Evolutionary conservation across 2,888 invertebrate species (phyloP).

Genomic region (Andrena haemorrhoa): DNA sequence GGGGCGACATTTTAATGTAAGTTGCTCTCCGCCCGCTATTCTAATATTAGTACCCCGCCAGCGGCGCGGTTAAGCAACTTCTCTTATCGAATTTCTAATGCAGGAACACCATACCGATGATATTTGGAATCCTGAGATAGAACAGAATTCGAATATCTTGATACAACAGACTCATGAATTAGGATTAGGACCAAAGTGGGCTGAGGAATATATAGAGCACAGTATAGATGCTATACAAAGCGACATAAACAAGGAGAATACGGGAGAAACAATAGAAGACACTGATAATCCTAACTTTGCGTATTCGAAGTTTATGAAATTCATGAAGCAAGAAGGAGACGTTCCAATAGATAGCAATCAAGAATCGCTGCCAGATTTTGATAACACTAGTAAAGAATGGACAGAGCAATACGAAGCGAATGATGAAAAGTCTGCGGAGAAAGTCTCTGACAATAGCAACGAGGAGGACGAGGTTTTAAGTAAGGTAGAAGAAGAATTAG

Average conservation of each 20-base stretch:
- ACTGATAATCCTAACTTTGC: conserved; percentile 89
- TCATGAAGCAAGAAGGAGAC: conserved; percentile 92
- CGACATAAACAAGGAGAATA: conserved; percentile 74
- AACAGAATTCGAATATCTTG: conserved; percentile 62
- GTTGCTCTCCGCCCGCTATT: conserved; percentile 47
- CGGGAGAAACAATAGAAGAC: conserved; percentile 70
- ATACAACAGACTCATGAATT: conserved; percentile 83
- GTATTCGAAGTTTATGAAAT: conserved; percentile 93
- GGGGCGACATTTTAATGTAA: conserved; percentile 81
- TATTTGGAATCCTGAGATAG: conserved; percentile 85
- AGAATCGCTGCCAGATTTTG: conserved; percentile 81
- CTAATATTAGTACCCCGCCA: no score
- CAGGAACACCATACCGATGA: conserved; percentile 83
- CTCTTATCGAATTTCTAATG: conserved; percentile 9
- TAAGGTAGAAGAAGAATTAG: conserved; percentile 75
- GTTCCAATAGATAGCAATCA: conserved; percentile 86
- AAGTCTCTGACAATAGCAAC: conserved; percentile 74
- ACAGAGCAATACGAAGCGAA: conserved; percentile 84
- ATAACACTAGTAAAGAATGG: conserved; percentile 85
- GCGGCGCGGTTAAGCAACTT: conserved; percentile 44
- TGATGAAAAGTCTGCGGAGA: conserved; percentile 71
- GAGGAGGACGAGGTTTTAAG: conserved; percentile 69
- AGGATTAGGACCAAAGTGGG: conserved; percentile 87
- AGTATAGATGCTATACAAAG: conserved; percentile 76
- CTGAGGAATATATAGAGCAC: conserved; percentile 87